Base-by-base conservation (phyloP, 2,888 invertebrate species). In the Pycnomerus fuliginosus region DNA sequence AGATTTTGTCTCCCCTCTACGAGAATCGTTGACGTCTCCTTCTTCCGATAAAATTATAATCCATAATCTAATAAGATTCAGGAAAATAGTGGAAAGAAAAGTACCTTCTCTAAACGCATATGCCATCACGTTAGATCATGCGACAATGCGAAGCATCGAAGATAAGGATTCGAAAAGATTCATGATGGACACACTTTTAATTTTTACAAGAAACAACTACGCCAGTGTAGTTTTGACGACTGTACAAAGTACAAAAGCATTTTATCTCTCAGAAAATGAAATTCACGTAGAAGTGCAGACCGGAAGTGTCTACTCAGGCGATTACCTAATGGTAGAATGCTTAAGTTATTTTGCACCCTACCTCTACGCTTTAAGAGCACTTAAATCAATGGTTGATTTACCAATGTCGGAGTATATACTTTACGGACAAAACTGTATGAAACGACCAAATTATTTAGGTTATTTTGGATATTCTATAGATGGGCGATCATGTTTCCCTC, bases 261-360 rank as follows among this genome's bases (percentile, higher is more conserved):
- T n/a, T n/a, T n/a, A n/a, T n/a, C n/a, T n/a, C n/a, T n/a, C n/a
- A n/a, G n/a, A n/a, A n/a, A n/a, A n/a, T 76, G 80, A 82, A 17
- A 70, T 68, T 5, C 72, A 75, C 20, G 64, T 70, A 25, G 74
- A 74, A 58, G 68, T 74, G 61, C n/a, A n/a, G n/a, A n/a, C n/a
- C n/a, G n/a, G n/a, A n/a, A n/a, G n/a, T n/a, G n/a, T n/a, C n/a
- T n/a, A n/a, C n/a, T n/a, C n/a, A n/a, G n/a, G n/a, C n/a, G n/a
- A n/a, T n/a, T 80, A 78, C 46, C 61, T 80, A 0, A 86, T 90
- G 85, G 78, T 87, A 1, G 89, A 90, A 65, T 84, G 87, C 35
- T 82, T 81, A 33, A 82, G 86, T 0, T 92, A 85, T 67, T 90
- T 90, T 63, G 90, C 90, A 61, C 87, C 90, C 0, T 91, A 90